Evolutionary conservation across 2,113 vertebrate species (phyloP), one percentile per base, ranked within the genome.

Genomic region (Xyrauchen texanus): DNA sequence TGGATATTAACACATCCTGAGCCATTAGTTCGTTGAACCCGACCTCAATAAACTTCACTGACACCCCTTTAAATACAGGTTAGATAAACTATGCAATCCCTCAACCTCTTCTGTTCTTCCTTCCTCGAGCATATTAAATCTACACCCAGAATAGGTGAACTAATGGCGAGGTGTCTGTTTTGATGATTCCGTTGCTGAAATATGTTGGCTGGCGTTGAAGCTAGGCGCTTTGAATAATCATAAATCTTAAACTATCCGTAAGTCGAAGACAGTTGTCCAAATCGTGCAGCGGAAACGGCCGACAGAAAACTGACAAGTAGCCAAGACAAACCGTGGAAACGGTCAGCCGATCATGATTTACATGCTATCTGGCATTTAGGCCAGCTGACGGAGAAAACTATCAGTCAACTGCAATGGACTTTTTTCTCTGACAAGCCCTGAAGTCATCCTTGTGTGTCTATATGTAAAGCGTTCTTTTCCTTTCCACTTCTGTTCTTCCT

Each of bases 341-440:
- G 87, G 90, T 87, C 91, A 77, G 82, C 78, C 81, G 85, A 82
- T 83, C 85, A 51, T 91, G 91, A 93, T 92, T 93, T 93, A 92
- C 91, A 87, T 85, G 76, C 83, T 85, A 53, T 91, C 89, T 93
- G 91, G 21, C 21, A 34, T 34, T 34, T 34, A 34, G 21, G 85
- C 90, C 86, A 64, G 82, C 86, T 86, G 80, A 78, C 76, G 81
- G 86, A 87, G 84, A 81, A 87, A 87, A 88, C 88, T 86, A 91
- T 93, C 92, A 91, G 85, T 94, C 93, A 92, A 89, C 89, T 93
- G 90, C 90, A 92, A 91, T 90, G 91, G 91, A 93, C 89, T 90
- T 90, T 85, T 84, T 34, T 53, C 87, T 85, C 85, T 92, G 92
- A 92, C 90, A 93, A 89, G 86, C 91, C 91, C 90, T 90, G 85